Conservation (phyloP, 2,888 invertebrate genomes). For the Endomychus coccineus region DNA sequence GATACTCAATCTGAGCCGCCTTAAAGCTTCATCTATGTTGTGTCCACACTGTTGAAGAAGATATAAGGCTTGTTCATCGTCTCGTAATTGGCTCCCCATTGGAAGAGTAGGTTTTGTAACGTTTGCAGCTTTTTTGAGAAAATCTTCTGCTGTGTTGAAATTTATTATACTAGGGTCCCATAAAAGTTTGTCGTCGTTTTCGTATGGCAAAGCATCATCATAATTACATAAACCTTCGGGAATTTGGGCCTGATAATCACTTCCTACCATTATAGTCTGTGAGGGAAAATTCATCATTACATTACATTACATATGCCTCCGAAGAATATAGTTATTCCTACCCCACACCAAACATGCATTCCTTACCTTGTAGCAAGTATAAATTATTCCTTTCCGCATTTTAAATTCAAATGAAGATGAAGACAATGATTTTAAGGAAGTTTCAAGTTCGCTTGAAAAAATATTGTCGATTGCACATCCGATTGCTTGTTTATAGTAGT, state of each 20-base stretch:
- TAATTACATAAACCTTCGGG: conserved; percentile 88
- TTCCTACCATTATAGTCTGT: conserved; percentile 94
- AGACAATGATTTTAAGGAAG: no score
- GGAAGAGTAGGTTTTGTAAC: conserved; percentile 52
- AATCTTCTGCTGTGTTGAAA: conserved; percentile 70
- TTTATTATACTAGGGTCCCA: conserved; percentile 83
- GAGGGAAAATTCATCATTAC: conserved; percentile 37
- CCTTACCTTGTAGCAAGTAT: no score
- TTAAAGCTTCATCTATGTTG: conserved; percentile 86
- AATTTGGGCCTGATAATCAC: conserved; percentile 87
- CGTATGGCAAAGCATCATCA: conserved; percentile 89
- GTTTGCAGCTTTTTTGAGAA: conserved; percentile 55
- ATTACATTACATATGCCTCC: no score
- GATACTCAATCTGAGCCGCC: conserved; percentile 51
- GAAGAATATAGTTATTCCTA: no score
- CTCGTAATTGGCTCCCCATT: conserved; percentile 69
- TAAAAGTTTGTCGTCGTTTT: conserved; percentile 89
- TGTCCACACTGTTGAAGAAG: conserved; percentile 89
- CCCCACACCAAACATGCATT: no score
- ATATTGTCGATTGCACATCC: no score
- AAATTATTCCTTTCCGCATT: no score
- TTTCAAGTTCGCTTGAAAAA: no score
- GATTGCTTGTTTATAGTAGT: no score
- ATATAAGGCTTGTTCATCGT: conserved; percentile 85
- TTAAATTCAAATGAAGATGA: no score